A percentile compares a stretch with the other conserved stretches of the same genome.
phyloP scores from a whole-genome alignment of 23 tunicate species.

The Aplidium turbinatum region DNA sequence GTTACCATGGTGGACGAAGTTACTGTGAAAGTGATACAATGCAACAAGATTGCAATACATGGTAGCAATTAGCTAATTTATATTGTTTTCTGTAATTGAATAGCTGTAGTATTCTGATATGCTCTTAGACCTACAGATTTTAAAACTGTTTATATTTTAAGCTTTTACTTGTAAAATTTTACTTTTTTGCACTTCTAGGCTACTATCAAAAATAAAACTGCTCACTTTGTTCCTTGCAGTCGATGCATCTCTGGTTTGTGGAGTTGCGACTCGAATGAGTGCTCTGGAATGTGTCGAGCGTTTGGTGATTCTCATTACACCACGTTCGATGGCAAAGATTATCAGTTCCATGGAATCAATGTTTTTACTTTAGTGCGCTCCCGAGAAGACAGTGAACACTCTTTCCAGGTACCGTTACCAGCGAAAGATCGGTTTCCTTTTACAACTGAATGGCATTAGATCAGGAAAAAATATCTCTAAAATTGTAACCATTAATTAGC shows the following conservation, averaged over 20 bases:
- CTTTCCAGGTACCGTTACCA: conserved; percentile 55
- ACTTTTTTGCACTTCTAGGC: too few species aligned
- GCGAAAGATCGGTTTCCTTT: not conserved
- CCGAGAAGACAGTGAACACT: conserved; percentile 60
- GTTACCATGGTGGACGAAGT: conserved; percentile 97
- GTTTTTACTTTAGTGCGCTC: conserved; percentile 84
- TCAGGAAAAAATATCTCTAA: not conserved
- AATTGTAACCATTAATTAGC: not conserved
- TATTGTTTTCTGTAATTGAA: too few species aligned
- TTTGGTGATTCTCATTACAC: conserved; percentile 96
- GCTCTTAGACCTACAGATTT: too few species aligned
- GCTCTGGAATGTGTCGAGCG: conserved; percentile 95
- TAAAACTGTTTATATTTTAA: too few species aligned
- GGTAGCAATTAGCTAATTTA: conserved; percentile 64
- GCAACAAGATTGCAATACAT: conserved; percentile 98
- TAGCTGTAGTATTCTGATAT: too few species aligned
- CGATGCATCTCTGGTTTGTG: conserved; percentile 70
- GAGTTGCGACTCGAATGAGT: conserved; percentile 84
- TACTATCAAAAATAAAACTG: too few species aligned
- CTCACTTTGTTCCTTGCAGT: too few species aligned
- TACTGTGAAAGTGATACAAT: conserved; percentile 84
- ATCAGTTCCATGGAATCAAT: conserved; percentile 90
- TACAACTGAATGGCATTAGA: not conserved
- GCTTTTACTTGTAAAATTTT: too few species aligned
- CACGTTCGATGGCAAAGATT: conserved; percentile 89